A percentile compares a stretch with the other conserved stretches of the same genome.
These are phyloP conservation scores for Heliornis fulica DNA, from an alignment of 2,113 vertebrate genomes.

Conservation along the genomic window DNA sequence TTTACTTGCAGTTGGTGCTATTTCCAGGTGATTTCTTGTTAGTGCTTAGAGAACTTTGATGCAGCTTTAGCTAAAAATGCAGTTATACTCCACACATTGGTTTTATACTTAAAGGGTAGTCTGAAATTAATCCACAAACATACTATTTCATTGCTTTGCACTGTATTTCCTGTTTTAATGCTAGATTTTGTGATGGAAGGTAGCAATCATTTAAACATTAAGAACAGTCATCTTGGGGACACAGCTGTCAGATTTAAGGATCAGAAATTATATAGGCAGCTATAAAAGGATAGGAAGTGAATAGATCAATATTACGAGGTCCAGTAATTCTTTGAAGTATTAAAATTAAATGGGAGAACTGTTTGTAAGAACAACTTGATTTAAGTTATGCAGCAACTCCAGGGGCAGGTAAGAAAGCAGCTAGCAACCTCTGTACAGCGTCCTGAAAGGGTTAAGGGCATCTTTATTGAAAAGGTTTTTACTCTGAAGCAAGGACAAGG, in stretches of 20 bases:
- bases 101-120: neutral
- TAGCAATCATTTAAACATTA: slow-evolving; percentile 48
- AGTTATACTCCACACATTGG: neutral
- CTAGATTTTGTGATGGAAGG: slow-evolving; percentile 38
- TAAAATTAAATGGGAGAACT: slow-evolving; percentile 28
- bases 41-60: neutral
- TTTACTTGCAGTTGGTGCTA: neutral
- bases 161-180: slow-evolving; percentile 22
- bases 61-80: neutral
- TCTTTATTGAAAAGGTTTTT: neutral
- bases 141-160: neutral
- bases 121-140: neutral
- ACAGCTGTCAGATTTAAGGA: slow-evolving; percentile 62
- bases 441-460: neutral
- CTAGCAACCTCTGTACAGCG: neutral
- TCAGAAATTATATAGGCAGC: slow-evolving; percentile 51
- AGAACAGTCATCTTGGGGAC: slow-evolving; percentile 50
- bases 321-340: slow-evolving; percentile 34
- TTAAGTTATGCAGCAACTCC: neutral
- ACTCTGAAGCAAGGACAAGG: neutral
- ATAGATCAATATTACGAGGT: slow-evolving; percentile 59
- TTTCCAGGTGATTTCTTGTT: slow-evolving; percentile 9
- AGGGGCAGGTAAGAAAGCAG: neutral
- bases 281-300: slow-evolving; percentile 49
- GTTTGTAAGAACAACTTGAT: slow-evolving; percentile 38